These are phyloP conservation scores for Eurypyga helias DNA, from an alignment of 2,113 vertebrate genomes.

Conservation along the genomic window DNA sequence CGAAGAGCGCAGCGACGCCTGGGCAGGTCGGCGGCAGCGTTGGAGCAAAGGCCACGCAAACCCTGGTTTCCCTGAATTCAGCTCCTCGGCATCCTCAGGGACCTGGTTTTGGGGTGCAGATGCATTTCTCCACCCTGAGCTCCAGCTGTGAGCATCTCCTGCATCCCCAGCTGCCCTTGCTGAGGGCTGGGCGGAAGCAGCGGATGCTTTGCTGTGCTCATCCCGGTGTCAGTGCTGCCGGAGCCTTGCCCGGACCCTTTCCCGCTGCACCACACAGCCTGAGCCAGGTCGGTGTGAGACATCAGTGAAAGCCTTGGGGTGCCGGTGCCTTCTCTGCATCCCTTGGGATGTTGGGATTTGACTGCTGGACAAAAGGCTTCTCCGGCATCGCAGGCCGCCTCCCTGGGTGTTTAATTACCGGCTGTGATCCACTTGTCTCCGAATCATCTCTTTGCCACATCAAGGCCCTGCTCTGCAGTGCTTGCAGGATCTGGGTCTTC, in stretches of 20 bases:
- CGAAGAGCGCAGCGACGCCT: fast-evolving
- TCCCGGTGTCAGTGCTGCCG: fast-evolving
- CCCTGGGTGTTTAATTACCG: not conserved
- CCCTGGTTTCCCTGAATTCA: not conserved
- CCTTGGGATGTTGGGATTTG: not conserved
- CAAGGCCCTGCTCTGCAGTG: fast-evolving
- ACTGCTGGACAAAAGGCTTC: not conserved
- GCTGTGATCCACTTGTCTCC: not conserved
- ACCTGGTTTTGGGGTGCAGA: fast-evolving
- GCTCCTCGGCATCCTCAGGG: fast-evolving
- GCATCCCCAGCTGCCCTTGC: fast-evolving
- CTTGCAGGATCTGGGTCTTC: not conserved
- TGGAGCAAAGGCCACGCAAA: fast-evolving
- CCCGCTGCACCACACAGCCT: fast-evolving
- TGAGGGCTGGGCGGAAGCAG: not conserved
- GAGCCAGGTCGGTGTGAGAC: not conserved
- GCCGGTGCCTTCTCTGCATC: not conserved
- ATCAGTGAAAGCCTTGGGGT: not conserved
- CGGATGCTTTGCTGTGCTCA: fast-evolving
- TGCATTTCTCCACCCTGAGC: not conserved
- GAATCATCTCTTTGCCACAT: not conserved
- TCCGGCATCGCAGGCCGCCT: not conserved
- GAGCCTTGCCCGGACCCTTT: not conserved
- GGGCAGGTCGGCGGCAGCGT: fast-evolving
- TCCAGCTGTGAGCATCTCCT: not conserved